Percentiles rank a stretch among this genome's conserved stretches.
phyloP scores from a whole-genome alignment of 2,113 vertebrate genomes.

The Pterocles gutturalis region DNA sequence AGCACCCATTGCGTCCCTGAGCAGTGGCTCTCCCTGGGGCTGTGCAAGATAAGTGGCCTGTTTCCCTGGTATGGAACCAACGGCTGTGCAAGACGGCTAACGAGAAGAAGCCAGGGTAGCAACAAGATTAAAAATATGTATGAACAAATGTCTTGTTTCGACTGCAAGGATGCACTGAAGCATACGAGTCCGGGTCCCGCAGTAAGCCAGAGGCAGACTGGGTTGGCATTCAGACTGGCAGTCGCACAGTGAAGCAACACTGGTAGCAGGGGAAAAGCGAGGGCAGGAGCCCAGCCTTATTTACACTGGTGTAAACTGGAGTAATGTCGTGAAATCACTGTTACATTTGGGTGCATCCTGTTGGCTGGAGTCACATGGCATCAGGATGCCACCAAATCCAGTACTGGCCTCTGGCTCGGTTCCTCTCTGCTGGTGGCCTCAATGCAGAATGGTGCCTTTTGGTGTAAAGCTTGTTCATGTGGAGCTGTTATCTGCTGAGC shows the following conservation, averaged over 20 bases:
- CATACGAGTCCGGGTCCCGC: neutral
- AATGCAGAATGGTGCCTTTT: neutral
- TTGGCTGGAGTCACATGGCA: neutral
- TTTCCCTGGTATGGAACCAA: neutral
- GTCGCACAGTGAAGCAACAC: neutral
- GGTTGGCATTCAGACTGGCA: neutral
- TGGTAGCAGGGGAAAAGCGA: neutral
- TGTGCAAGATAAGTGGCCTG: neutral
- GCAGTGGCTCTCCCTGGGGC: neutral
- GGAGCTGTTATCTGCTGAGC: neutral
- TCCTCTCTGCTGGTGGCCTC: neutral
- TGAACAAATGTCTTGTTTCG: neutral
- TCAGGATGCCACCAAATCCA: neutral
- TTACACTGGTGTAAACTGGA: neutral
- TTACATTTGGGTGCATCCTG: neutral
- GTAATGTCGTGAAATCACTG: neutral
- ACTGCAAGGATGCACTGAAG: conserved; percentile 26
- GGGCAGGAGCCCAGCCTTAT: neutral
- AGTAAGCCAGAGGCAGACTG: conserved; percentile 7
- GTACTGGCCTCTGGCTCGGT: neutral
- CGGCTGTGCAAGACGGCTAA: neutral
- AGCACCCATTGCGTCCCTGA: neutral
- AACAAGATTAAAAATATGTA: conserved; percentile 46
- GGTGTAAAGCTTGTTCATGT: neutral
- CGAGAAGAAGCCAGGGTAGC: neutral